A percentile compares a stretch with the other conserved stretches of the same genome.
Conservation (phyloP, 2,888 invertebrate species). For the Amiota minor region DNA sequence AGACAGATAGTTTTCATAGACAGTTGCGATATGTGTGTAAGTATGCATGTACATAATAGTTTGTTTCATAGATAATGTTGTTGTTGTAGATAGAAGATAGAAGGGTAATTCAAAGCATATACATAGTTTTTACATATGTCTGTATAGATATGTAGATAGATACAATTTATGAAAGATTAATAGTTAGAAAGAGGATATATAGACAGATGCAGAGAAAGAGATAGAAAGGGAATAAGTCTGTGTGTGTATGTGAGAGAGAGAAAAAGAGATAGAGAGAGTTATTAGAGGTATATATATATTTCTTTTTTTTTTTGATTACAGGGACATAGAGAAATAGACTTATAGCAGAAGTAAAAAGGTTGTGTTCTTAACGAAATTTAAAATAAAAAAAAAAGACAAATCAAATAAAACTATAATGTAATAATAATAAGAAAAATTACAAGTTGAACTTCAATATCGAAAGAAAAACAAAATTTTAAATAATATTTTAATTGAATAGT, state of each 20-base stretch:
- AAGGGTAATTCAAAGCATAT: background rate
- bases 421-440: conserved; percentile 47
- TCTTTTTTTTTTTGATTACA: conserved; percentile 19
- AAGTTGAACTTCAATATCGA: conserved; percentile 17
- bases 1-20: too few species aligned
- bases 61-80: too few species aligned
- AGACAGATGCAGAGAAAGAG: background rate
- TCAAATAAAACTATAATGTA: conserved; percentile 46
- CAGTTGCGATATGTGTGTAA: too few species aligned
- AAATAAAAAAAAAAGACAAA: conserved; percentile 46
- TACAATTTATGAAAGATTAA: background rate
- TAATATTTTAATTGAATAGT: background rate
- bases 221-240: conserved; percentile 5
- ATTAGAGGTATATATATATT: conserved; percentile 26
- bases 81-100: too few species aligned
- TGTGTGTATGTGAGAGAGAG: conserved; percentile 41
- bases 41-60: too few species aligned
- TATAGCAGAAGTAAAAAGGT: conserved; percentile 28
- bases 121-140: background rate
- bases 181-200: background rate
- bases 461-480: conserved; percentile 10
- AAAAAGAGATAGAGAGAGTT: conserved; percentile 35
- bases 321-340: too few species aligned
- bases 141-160: too few species aligned
- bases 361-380: conserved; percentile 43